Base-by-base conservation (phyloP, 2,797 vertebrate species). In the Echiichthys vipera region DNA sequence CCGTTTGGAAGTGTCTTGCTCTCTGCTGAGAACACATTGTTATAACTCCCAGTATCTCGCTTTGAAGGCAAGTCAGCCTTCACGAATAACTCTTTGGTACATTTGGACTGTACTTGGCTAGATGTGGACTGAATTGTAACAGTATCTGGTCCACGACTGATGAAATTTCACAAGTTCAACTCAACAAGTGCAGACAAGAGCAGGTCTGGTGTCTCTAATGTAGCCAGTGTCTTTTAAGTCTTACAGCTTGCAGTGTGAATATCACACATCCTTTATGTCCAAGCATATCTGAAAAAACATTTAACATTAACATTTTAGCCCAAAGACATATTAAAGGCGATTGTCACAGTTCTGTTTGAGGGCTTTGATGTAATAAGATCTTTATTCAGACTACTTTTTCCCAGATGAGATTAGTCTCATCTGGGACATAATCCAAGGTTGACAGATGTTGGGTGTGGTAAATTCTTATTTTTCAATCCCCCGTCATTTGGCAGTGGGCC, bases 381-480 rank as follows among this genome's bases (percentile, higher is more conserved):
- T 59, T 71, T 46, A 61, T 65, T 65, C 49, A 18, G 32, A 65
- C 47, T 20, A 51, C 18, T 64, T n/a, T 20, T 27, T 49, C 24
- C 45, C 34, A 29, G 45, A 40, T 40, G 25, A 40, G 25, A 51
- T 40, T 40, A 51, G 25, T 62, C 50, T 46, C 22, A 65, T 34
- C 39, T 40, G 40, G 5, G 51, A 76, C n/a, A 42, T 62, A 30
- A 63, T 62, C 36, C 34, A 43, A 47, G 9, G 54, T 71, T 71
- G 56, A 58, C 46, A 57, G 54, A 67, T 74, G 42, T 49, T 22
- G 25, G 5, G 24, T 12, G 49, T 4, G 24, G 17, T 58, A 11
- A 7, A 30, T 58, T 73, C 8, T 27, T 64, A 13, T 65, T 77
- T 70, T 66, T 13, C n/a, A 40, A 4, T 36, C 34, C 25, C 36